Evolutionary conservation across 2,888 invertebrate species (phyloP), one percentile per base, ranked within the genome.

Genomic region (Phalera bucephala): DNA sequence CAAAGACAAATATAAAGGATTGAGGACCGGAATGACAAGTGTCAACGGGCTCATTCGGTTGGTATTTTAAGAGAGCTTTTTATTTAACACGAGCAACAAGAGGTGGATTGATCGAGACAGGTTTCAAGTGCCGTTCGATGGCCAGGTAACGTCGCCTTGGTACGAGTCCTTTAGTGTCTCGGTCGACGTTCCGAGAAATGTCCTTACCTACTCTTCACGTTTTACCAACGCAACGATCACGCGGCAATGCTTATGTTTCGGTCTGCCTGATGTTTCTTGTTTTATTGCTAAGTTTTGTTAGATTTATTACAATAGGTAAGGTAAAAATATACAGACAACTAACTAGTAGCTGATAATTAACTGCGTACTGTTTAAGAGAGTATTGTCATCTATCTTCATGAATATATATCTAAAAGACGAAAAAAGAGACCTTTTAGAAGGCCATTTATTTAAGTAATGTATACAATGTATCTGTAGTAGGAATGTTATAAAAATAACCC

Each of bases 1-100:
- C 86, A 88, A 89, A 89, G 89, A 89, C 89, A 89, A 89, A 88
- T 86, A 88, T 88, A 89, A 89, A 88, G 86, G 80, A 87, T 89
- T 80, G 89, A 83, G 80, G 74, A 74, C 78, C 79, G 79, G 85
- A 82, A 85, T 88, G 88, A 89, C 87, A 82, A 88, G 87, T 87
- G 89, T 85, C 85, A 85, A 75, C 71, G 76, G 61, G 75, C 72
- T 77, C 84, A 76, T 84, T 82, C 73, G 72, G 73, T 64, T 87
- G 86, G 84, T 81, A 87, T 88, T 84, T 88, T 84, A 83, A 85
- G 69, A 86, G 82, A 81, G 76, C 78, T 80, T 88, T 82, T 88
- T 87, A 87, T 87, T 86, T 83, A 81, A 87, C 82, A 86, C 79
- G 83, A 86, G 78, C 85, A 88, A 86, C 81, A 84, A 84, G 88